Evolutionary conservation across 2,797 vertebrate genomes (phyloP).

Genomic region (Crenuchus spilurus): DNA sequence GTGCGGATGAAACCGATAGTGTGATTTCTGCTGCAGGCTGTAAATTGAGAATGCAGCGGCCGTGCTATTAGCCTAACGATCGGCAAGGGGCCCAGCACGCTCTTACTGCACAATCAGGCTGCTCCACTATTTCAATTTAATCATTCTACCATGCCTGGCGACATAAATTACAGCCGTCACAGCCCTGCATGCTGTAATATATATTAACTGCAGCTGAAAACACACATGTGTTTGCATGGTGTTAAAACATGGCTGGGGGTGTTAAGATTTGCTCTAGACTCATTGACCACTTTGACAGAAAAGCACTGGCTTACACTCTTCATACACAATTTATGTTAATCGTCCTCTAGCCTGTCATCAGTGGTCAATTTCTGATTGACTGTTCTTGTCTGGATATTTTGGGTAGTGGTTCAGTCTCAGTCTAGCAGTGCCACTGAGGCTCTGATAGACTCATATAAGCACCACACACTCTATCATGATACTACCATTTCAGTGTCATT

Average conservation of each 20-base stretch:
- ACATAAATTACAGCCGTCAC: conserved; percentile 61
- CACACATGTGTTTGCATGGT: conserved; percentile 67
- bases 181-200: conserved; percentile 4
- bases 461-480: no score
- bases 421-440: no score
- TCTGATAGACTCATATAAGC: no score
- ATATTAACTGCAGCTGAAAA: conserved; percentile 64
- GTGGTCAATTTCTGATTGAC: no score
- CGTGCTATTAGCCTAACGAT: conserved; percentile 65
- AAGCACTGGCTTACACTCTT: no score
- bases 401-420: no score
- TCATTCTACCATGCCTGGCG: conserved; percentile 66
- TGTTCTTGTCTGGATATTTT: no score
- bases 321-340: no score
- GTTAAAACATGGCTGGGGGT: conserved; percentile 56
- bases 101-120: conserved; percentile 60
- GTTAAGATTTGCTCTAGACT: conserved; percentile 30
- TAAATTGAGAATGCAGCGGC: conserved; percentile 62
- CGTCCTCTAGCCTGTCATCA: no score
- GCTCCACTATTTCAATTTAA: conserved; percentile 65
- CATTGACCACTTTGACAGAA: background rate
- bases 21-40: conserved; percentile 66
- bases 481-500: no score
- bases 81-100: conserved; percentile 62
- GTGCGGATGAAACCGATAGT: conserved; percentile 63